A percentile compares a stretch with the other conserved stretches of the same genome.
Conservation (phyloP, 2,797 vertebrate species). For the Sciurus vulgaris region DNA sequence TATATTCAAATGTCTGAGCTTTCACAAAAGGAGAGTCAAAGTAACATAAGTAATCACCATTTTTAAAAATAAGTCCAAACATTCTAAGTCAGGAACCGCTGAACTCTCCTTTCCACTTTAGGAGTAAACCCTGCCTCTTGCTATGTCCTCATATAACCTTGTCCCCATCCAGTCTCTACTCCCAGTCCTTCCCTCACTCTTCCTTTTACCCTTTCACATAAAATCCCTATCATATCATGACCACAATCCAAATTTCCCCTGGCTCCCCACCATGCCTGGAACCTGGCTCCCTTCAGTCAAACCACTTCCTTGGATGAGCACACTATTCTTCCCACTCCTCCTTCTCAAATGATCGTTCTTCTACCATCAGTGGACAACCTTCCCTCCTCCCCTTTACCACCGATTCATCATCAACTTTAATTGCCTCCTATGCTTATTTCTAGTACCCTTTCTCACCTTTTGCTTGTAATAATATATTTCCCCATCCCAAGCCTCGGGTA, state of each 20-base stretch:
- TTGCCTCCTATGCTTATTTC: not conserved
- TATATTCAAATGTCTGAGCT: slow-evolving; percentile 8
- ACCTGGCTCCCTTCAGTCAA: not conserved
- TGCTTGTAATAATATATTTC: not conserved
- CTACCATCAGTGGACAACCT: not conserved
- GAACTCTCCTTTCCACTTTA: not conserved
- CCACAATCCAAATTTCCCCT: not conserved
- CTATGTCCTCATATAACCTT: not conserved
- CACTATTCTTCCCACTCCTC: not conserved
- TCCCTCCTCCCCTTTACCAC: not conserved
- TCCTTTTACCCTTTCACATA: not conserved
- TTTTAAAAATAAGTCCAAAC: not conserved
- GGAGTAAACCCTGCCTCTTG: not conserved
- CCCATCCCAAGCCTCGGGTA: not conserved
- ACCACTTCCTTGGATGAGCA: not conserved
- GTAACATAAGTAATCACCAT: not conserved
- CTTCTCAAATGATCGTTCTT: not conserved
- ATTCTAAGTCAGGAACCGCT: not conserved
- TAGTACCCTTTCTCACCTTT: not conserved
- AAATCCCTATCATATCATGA: not conserved
- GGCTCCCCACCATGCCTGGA: not conserved
- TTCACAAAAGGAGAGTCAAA: not conserved
- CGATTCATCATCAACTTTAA: not conserved
- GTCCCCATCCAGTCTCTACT: not conserved
- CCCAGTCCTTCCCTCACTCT: not conserved